Conservation (phyloP, 2,888 invertebrate genomes). For the Azorinus chamasolen region DNA sequence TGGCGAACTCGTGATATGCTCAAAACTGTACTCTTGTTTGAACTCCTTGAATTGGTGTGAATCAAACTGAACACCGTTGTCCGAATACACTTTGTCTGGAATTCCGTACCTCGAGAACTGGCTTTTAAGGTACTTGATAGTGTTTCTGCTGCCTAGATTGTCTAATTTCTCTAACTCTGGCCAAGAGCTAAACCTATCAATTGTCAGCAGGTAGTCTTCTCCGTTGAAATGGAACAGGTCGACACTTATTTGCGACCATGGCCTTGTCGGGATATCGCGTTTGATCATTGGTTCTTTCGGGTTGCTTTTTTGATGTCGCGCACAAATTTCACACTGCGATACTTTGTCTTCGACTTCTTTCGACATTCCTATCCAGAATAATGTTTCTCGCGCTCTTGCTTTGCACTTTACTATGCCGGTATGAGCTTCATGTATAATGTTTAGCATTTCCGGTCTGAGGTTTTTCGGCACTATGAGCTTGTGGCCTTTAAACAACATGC, state of each 20-base stretch:
- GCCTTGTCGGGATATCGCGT: slow-evolving; percentile 44
- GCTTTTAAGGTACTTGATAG: slow-evolving; percentile 8
- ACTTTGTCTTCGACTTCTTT: slow-evolving; percentile 25
- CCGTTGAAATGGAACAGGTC: slow-evolving; percentile 46
- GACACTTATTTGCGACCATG: slow-evolving; percentile 44
- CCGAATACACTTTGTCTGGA: slow-evolving; percentile 20
- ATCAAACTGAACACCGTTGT: slow-evolving; percentile 20
- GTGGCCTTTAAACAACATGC: slow-evolving; percentile 42
- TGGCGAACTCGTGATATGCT: slow-evolving; percentile 21
- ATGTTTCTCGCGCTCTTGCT: slow-evolving; percentile 15
- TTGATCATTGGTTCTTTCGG: slow-evolving; percentile 37
- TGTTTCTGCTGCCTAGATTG: background rate
- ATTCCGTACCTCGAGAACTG: slow-evolving; percentile 24
- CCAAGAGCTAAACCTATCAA: slow-evolving; percentile 47
- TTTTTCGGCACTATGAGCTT: slow-evolving; percentile 21
- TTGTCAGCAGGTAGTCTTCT: slow-evolving; percentile 32
- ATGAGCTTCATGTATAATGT: slow-evolving; percentile 29
- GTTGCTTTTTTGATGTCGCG: slow-evolving; percentile 15
- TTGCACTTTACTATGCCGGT: slow-evolving; percentile 34
- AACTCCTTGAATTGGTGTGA: background rate
- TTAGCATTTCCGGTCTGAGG: slow-evolving; percentile 27
- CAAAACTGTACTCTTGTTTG: slow-evolving; percentile 3
- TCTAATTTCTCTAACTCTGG: slow-evolving; percentile 47
- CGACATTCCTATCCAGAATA: slow-evolving; percentile 36
- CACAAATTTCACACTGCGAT: slow-evolving; percentile 26